These are phyloP conservation scores for Phyllopteryx taeniolatus DNA, from an alignment of 2,113 vertebrate genomes.

Conservation along the genomic window DNA sequence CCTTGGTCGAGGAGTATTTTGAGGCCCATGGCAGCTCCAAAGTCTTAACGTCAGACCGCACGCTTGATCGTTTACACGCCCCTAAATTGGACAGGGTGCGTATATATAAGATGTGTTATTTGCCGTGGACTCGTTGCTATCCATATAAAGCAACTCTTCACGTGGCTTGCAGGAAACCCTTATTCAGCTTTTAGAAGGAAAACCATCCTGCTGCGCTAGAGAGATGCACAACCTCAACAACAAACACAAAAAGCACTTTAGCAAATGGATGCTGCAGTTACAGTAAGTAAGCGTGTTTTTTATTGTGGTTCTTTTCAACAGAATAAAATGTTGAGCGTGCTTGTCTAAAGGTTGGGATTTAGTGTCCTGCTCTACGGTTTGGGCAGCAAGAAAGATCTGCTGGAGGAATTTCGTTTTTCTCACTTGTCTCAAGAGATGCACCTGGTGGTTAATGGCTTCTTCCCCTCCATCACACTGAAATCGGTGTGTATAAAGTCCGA, in stretches of 20 bases:
- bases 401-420: slow-evolving; percentile 86
- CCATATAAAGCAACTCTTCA: background rate
- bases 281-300: slow-evolving; percentile 71
- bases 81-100: slow-evolving; percentile 86
- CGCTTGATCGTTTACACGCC: slow-evolving; percentile 84
- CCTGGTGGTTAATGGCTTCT: slow-evolving; percentile 94
- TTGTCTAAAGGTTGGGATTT: slow-evolving; percentile 81
- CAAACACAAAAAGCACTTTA: slow-evolving; percentile 82
- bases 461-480: slow-evolving; percentile 92
- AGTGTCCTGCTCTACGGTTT: slow-evolving; percentile 91
- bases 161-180: slow-evolving; percentile 78
- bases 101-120: background rate
- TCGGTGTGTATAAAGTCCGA: slow-evolving; percentile 74
- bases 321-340: slow-evolving; percentile 4
- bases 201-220: slow-evolving; percentile 75
- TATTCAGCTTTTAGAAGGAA: slow-evolving; percentile 76
- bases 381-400: slow-evolving; percentile 89
- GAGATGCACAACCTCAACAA: slow-evolving; percentile 82
- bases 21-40: slow-evolving; percentile 96
- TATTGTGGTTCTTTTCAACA: slow-evolving; percentile 18
- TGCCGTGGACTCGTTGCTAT: background rate
- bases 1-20: slow-evolving; percentile 91
- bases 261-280: slow-evolving; percentile 94
- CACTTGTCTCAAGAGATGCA: slow-evolving; percentile 81
- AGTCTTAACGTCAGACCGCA: slow-evolving; percentile 91